Evolutionary conservation across 1,140 invertebrate species (phyloP).

Genomic region (Hylaeus volcanicus): DNA sequence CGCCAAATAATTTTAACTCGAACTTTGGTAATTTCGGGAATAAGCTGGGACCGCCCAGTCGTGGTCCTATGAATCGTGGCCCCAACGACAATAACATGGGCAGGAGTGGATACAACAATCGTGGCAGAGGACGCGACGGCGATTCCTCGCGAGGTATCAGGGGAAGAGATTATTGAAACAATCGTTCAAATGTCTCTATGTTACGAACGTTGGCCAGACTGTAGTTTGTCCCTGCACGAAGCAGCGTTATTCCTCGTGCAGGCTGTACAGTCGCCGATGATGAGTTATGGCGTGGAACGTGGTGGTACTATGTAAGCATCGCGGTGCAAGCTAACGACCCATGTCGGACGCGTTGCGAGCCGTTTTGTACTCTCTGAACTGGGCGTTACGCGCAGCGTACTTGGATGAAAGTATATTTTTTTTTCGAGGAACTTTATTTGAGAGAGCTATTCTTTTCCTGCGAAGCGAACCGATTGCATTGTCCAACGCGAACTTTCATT

Average conservation of each 20-base stretch:
- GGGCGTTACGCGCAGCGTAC: constrained; percentile 9
- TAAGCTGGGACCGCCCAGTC: constrained; percentile 69
- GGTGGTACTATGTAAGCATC: constrained; percentile 23
- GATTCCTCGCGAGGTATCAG: constrained; percentile 69
- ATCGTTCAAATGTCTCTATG: constrained; percentile 5
- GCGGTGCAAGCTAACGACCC: constrained; percentile 24
- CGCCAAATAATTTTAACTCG: constrained; percentile 62
- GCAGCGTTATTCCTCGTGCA: not conserved
- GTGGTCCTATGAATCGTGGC: constrained; percentile 64
- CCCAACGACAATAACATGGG: constrained; percentile 69
- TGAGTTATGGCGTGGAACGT: not conserved
- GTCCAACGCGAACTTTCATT: no score
- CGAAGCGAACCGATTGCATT: constrained; percentile 29
- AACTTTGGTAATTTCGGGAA: constrained; percentile 67
- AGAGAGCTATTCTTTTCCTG: not conserved
- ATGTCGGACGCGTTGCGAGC: constrained; percentile 22
- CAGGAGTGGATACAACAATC: constrained; percentile 72
- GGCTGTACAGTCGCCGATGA: constrained; percentile 21
- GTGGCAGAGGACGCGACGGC: constrained; percentile 73
- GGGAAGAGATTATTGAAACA: constrained; percentile 72
- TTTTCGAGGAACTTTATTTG: constrained; percentile 11
- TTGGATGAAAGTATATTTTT: constrained; percentile 43
- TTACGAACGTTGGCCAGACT: constrained; percentile 4
- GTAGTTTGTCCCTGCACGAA: constrained; percentile 3
- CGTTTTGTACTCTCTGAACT: constrained; percentile 21